Conservation (phyloP, 2,888 invertebrate genomes). For the Hydrotaea diabolus region DNA sequence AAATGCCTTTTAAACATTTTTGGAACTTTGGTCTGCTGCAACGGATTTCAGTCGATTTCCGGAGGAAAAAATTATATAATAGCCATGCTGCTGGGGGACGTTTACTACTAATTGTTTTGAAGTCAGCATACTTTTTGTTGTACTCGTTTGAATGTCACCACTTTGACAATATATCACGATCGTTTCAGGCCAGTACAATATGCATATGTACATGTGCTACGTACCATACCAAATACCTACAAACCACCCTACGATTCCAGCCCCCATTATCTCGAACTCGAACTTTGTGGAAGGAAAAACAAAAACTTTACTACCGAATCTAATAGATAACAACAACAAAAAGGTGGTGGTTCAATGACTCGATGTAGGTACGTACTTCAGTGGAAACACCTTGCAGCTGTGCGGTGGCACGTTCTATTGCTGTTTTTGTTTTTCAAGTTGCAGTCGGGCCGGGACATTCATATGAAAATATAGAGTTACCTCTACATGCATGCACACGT, state of each 20-base stretch:
- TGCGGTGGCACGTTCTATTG: slow-evolving; percentile 64
- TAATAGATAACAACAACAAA: slow-evolving; percentile 26
- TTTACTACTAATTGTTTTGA: no score
- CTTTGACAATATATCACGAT: not conserved
- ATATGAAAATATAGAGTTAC: slow-evolving; percentile 32
- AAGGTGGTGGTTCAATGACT: slow-evolving; percentile 54
- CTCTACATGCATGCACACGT: not conserved
- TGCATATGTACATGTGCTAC: slow-evolving; percentile 9
- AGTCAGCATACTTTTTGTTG: no score
- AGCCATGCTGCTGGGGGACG: no score
- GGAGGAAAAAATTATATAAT: no score
- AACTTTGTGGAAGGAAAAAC: not conserved
- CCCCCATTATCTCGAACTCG: slow-evolving; percentile 11
- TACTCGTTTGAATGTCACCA: no score
- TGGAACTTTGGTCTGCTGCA: no score
- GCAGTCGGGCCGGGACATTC: slow-evolving; percentile 16
- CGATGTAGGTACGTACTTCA: not conserved
- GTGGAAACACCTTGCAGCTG: slow-evolving; percentile 58
- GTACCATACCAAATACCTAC: not conserved
- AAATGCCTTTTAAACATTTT: no score
- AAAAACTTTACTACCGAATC: slow-evolving; percentile 19
- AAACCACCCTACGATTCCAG: slow-evolving; percentile 8
- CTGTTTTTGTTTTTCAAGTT: slow-evolving; percentile 30
- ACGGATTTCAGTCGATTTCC: no score
- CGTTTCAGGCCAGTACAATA: not conserved